These are phyloP conservation scores for Hemiscyllium ocellatum DNA, from an alignment of 2,113 vertebrate species.

Conservation along the genomic window DNA sequence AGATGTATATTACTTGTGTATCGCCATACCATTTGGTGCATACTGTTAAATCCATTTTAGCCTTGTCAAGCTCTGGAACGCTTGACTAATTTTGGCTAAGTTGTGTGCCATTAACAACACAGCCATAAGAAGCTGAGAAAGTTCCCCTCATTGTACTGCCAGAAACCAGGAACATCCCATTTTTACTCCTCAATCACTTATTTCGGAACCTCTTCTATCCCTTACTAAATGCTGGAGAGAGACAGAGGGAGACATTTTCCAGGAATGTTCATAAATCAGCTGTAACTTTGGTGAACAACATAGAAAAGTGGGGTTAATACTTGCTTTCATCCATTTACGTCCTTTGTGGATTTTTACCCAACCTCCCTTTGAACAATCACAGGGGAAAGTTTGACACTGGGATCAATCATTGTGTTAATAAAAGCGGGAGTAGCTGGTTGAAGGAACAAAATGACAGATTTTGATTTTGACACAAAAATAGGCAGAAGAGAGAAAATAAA, in stretches of 20 bases:
- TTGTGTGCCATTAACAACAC: too few species aligned
- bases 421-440: background rate
- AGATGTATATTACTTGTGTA: too few species aligned
- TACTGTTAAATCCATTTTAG: background rate
- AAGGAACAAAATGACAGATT: background rate
- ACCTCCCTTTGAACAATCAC: background rate
- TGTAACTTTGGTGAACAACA: background rate
- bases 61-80: background rate
- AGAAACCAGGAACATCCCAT: background rate
- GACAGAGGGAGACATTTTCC: background rate
- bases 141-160: background rate
- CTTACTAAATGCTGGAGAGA: background rate
- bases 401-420: background rate
- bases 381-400: background rate
- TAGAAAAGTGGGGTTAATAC: background rate
- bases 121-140: too few species aligned
- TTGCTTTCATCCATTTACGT: background rate
- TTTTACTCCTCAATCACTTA: background rate
- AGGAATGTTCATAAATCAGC: background rate
- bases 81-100: background rate
- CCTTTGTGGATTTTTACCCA: background rate
- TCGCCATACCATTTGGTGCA: too few species aligned
- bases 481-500: background rate
- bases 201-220: background rate
- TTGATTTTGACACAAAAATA: background rate